A percentile compares a stretch with the other conserved stretches of the same genome.
Evolutionary conservation across 2,797 vertebrate species (phyloP).

Genomic region (Xiphorhynchus erythropygius): DNA sequence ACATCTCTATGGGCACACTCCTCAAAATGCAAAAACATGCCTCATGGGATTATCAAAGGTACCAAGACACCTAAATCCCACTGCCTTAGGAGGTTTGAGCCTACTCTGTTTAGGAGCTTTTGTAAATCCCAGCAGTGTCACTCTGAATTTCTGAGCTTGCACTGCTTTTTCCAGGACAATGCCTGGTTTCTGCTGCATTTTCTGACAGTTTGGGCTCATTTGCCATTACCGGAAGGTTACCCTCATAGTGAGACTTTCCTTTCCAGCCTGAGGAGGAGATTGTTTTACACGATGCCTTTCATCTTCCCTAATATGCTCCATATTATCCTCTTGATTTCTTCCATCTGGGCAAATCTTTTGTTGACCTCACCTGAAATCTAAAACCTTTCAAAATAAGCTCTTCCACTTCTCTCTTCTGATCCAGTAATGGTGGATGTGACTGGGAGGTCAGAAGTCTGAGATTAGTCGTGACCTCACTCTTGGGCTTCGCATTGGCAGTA

Average conservation of each 20-base stretch:
- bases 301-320: slow-evolving; percentile 57
- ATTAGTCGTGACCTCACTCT: slow-evolving; percentile 45
- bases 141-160: background rate
- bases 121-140: background rate
- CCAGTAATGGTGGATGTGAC: slow-evolving; percentile 20
- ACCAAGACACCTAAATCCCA: background rate
- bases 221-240: background rate
- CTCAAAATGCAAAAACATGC: background rate
- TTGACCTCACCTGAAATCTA: slow-evolving; percentile 65
- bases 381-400: slow-evolving; percentile 49
- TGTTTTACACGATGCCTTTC: slow-evolving; percentile 50
- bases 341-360: slow-evolving; percentile 65
- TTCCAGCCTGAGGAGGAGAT: slow-evolving; percentile 19
- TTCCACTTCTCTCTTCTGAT: slow-evolving; percentile 31
- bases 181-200: slow-evolving; percentile 7
- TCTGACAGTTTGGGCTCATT: background rate
- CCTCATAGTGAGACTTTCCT: slow-evolving; percentile 11
- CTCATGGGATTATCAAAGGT: background rate
- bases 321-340: slow-evolving; percentile 64
- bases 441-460: slow-evolving; percentile 52
- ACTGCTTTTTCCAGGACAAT: background rate
- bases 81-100: fast-evolving
- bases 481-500: background rate
- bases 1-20: background rate
- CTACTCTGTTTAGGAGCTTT: background rate